Evolutionary conservation across 2,888 invertebrate genomes (phyloP).

Genomic region (Pristionchus arcanus): DNA sequence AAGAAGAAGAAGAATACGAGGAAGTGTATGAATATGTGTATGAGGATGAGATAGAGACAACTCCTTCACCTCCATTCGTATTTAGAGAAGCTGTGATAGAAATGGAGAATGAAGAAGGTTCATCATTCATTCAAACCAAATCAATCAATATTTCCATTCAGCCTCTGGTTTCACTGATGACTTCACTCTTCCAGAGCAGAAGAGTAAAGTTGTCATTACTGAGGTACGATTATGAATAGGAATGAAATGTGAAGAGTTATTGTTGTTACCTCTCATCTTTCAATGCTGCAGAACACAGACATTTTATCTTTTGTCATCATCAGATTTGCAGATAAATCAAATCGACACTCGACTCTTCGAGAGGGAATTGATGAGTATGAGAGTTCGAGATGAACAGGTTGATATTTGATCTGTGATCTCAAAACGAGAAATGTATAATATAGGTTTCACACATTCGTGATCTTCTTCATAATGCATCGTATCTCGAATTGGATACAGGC

Average conservation of each 20-base stretch:
- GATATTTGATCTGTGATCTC: background rate
- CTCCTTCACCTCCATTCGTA: background rate
- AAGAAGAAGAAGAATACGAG: constrained; percentile 22
- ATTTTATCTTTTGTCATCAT: background rate
- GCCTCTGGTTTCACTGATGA: constrained; percentile 30
- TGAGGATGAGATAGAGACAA: constrained; percentile 42
- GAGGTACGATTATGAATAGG: background rate
- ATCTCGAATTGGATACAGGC: constrained; percentile 50
- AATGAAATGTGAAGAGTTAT: too few relatives aligned
- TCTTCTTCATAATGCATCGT: constrained; percentile 5
- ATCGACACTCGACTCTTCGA: constrained; percentile 53
- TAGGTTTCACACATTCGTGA: constrained; percentile 22
- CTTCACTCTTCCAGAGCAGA: background rate
- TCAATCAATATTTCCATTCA: background rate
- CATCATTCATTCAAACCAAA: background rate
- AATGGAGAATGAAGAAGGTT: constrained; percentile 35
- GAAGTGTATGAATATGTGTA: constrained; percentile 34
- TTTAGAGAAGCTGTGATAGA: constrained; percentile 38
- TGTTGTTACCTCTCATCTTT: too few relatives aligned
- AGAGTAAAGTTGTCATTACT: constrained; percentile 32
- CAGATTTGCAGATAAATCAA: background rate
- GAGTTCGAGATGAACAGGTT: constrained; percentile 50
- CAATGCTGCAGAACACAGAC: too few relatives aligned
- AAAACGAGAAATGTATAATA: background rate
- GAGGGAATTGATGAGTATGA: constrained; percentile 52